Base-by-base conservation (phyloP, 2,888 invertebrate species). In the Malacosoma neustria region DNA sequence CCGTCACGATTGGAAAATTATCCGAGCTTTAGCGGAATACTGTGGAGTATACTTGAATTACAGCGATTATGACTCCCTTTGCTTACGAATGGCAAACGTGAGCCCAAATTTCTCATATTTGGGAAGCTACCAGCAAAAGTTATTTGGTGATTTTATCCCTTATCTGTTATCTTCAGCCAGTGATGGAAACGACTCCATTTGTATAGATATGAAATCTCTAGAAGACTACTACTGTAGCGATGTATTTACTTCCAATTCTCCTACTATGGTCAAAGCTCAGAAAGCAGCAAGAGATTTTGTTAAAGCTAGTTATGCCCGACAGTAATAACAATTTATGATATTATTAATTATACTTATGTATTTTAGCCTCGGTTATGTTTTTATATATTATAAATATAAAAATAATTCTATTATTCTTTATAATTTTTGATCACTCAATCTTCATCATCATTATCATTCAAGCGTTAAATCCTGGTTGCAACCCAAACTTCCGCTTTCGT, bases 1-100 rank as follows among this genome's bases (percentile, higher is more conserved):
- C 1, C 91, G 98, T 32, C 93, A 93, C 48, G 98, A 99, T 71
- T 99, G 99, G 99, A 99, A 99, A 82, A 97, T 99, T 49, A 88
- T 99, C 47, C 65, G 79, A 29, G 84, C 84, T 1, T 39, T 84
- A 11, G 76, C 79, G 0, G 79, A 81, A 42, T 77, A 65, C 38
- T 57, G 64, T 32, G 62, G 65, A 1, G 37, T 75, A 13, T 53
- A 54, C 38, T 38, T 81, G 29, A 57, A 45, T 41, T 84, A 82
- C 35, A 51, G 53, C 30, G 76, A 82, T 40, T 42, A 55, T 12
- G 45, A 41, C 30, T 54, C 68, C 1, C 46, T 84, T 11, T 56
- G 54, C 31, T 48, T 49, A 22, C 63, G 84, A 36, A 49, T 84
- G 49, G 55, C 48, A 0, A 68, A 81, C 48, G 61, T 84, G 3